A percentile compares a stretch with the other conserved stretches of the same genome.
Conservation (phyloP, 2,888 invertebrate species). For the Therioaphis trifolii region DNA sequence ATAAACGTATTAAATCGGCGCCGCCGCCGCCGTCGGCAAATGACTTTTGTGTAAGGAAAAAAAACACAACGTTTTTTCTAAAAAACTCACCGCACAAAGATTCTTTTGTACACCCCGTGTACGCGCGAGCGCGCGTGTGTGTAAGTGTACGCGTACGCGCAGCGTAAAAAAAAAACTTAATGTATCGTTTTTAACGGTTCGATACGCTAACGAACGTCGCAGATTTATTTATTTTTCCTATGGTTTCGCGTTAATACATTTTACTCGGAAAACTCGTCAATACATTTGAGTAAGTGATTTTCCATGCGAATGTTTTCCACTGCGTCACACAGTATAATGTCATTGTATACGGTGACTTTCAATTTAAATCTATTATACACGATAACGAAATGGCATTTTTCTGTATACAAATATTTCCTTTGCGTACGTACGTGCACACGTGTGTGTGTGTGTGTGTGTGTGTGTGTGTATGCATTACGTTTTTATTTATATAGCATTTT, state of each 20-base stretch:
- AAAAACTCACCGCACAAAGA: no score
- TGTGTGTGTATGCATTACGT: not conserved
- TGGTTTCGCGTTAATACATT: not conserved
- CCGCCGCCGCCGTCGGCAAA: no score
- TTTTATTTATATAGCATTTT: no score
- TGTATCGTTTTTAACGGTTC: not conserved
- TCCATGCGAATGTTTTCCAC: not conserved
- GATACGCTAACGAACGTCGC: conserved; percentile 2
- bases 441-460: not conserved
- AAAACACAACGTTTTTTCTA: no score
- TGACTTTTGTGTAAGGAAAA: no score
- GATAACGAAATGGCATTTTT: not conserved
- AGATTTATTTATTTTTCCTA: not conserved
- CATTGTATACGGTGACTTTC: not conserved
- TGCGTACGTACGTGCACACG: not conserved
- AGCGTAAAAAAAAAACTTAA: not conserved
- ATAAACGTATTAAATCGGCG: no score
- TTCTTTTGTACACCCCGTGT: no score
- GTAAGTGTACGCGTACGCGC: not conserved
- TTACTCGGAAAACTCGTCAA: not conserved
- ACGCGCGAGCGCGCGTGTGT: no score
- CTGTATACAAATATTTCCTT: not conserved
- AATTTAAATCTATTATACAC: no score
- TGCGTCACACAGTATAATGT: not conserved
- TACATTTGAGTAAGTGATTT: not conserved